phyloP scores from a whole-genome alignment of 1,140 invertebrate genomes.

The Camponotus floridanus region DNA sequence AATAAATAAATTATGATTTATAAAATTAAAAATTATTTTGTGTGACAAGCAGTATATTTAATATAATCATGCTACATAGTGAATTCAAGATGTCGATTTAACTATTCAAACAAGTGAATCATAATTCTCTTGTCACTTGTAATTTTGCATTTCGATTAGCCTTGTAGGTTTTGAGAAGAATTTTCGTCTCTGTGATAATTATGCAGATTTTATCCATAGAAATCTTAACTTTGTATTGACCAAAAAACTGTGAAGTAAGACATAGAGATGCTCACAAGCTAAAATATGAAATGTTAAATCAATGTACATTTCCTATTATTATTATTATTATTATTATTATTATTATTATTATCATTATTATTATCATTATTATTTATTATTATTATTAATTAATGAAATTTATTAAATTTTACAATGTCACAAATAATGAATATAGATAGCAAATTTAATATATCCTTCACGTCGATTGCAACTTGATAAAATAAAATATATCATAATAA shows the following conservation, averaged over 20 bases:
- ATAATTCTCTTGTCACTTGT: background rate
- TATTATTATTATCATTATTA: too few relatives aligned
- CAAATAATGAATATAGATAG: background rate
- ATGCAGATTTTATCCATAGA: background rate
- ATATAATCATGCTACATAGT: slow-evolving; percentile 1
- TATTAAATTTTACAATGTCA: background rate
- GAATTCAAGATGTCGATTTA: background rate
- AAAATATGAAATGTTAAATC: slow-evolving; percentile 23
- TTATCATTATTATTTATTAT: too few relatives aligned
- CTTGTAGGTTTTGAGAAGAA: background rate
- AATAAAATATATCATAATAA: background rate
- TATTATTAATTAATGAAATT: too few relatives aligned
- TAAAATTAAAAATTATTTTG: background rate
- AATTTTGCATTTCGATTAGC: background rate
- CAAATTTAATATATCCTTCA: background rate
- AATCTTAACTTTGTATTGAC: background rate
- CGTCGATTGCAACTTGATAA: background rate
- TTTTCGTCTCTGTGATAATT: background rate
- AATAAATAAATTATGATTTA: background rate
- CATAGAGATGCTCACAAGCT: slow-evolving; percentile 13
- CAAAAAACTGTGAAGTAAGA: slow-evolving; percentile 40
- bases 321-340: too few relatives aligned
- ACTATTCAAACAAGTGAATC: background rate
- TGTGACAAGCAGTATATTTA: slow-evolving; percentile 1
- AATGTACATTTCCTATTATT: too few relatives aligned